These are phyloP conservation scores for Calidris pugnax DNA, from an alignment of 2,113 vertebrate species.

Conservation along the genomic window DNA sequence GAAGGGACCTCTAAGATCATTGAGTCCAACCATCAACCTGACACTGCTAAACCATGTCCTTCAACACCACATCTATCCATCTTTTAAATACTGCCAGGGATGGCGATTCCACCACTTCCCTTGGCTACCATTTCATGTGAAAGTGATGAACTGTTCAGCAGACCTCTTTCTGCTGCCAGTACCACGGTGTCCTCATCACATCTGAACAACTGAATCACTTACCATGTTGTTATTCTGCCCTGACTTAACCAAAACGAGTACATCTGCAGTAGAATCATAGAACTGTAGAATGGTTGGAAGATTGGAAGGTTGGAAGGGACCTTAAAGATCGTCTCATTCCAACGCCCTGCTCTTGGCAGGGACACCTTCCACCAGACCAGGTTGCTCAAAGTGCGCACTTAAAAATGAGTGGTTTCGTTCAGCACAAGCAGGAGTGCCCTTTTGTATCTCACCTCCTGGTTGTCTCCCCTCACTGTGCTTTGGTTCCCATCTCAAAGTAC, in stretches of 20 bases:
- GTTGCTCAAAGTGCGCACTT: neutral
- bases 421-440: neutral
- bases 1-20: too few relatives aligned
- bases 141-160: neutral
- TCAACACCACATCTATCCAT: too few relatives aligned
- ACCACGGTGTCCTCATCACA: too few relatives aligned
- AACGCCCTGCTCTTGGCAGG: neutral
- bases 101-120: too few relatives aligned
- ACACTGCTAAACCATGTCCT: too few relatives aligned
- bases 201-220: neutral
- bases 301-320: neutral
- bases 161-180: neutral
- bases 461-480: neutral
- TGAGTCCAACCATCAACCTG: too few relatives aligned
- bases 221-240: neutral
- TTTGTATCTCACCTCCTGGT: neutral
- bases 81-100: too few relatives aligned
- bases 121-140: neutral
- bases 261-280: neutral
- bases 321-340: neutral
- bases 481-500: neutral
- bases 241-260: neutral
- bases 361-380: neutral
- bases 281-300: neutral
- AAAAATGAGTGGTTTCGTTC: neutral